Conservation (phyloP, 2,113 vertebrate species). For the Pygoscelis adeliae region DNA sequence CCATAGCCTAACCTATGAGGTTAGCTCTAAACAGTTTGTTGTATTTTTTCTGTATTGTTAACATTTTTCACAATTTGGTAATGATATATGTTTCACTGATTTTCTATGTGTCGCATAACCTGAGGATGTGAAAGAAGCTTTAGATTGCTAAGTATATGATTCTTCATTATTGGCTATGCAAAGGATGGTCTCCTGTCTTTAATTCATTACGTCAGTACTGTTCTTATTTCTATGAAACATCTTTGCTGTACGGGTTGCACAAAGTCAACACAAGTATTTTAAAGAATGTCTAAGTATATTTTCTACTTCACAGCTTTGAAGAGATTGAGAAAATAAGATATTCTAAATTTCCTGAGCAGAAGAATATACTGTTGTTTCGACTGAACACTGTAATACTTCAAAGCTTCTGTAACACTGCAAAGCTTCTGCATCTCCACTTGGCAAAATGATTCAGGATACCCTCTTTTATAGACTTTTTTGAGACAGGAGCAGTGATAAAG, state of each 20-base stretch:
- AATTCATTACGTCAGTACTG: not conserved
- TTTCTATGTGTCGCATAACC: not conserved
- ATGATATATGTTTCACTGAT: not conserved
- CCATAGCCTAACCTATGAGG: not conserved
- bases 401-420: not conserved
- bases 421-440: not conserved
- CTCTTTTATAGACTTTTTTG: not conserved
- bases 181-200: not conserved
- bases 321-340: not conserved
- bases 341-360: not conserved
- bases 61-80: not conserved
- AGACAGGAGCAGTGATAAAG: not conserved
- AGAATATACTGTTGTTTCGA: conserved; percentile 10
- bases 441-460: not conserved
- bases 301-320: not conserved
- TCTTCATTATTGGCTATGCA: not conserved
- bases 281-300: not conserved
- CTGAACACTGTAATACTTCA: not conserved
- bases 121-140: not conserved
- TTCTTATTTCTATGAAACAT: not conserved
- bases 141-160: not conserved
- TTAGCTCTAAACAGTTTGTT: not conserved
- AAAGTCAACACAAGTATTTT: not conserved
- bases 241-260: not conserved
- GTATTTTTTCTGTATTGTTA: not conserved